Base-by-base conservation (phyloP, 2,113 vertebrate species). In the Ancistrus triradiatus region DNA sequence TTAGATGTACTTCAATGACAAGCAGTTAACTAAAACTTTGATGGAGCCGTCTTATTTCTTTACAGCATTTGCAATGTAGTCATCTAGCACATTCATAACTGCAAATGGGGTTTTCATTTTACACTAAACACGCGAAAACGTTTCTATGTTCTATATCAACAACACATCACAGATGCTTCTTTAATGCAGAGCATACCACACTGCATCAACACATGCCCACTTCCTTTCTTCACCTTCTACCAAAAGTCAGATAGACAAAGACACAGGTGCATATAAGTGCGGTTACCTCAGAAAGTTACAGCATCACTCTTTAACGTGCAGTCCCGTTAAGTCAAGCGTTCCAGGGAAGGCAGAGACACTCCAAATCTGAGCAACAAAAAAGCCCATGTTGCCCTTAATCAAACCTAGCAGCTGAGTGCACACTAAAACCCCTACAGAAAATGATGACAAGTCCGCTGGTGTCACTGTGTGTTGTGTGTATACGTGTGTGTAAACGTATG, bases 211-310 rank as follows among this genome's bases (percentile, higher is more conserved):
- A 7, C 31, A 60, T 10, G 37, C 43, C 25, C 49, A 61, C 57
- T 61, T 72, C 44, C 37, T 66, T 46, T 47, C 17, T 43, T 59
- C 48, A 43, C 50, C 47, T 48, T 15, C 24, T 13, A 51, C 43
- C 40, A n/a, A 44, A 10, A 7, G 59, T 7, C 38, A 38, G 25
- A 10, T 3, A 53, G 48, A 61, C 52, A 58, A 22, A 70, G 21
- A 63, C 19, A 40, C 18, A 33, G 7, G 59, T 6, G 31, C 3
- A 43, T 17, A 2, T 43, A 33, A 33, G 51, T 11, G 2, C 3
- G 10, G 40, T 88, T 90, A 88, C 87, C 86, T 88, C 80, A 76
- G 42, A 78, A 69, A 63, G 66, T 65, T 65, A 62, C 70, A 38
- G 69, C 50, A 50, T 59, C 58, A 37, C 38, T 66, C 74, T 76